These are phyloP conservation scores for Aleiodes testaceus DNA, from an alignment of 2,888 invertebrate genomes.

Conservation along the genomic window DNA sequence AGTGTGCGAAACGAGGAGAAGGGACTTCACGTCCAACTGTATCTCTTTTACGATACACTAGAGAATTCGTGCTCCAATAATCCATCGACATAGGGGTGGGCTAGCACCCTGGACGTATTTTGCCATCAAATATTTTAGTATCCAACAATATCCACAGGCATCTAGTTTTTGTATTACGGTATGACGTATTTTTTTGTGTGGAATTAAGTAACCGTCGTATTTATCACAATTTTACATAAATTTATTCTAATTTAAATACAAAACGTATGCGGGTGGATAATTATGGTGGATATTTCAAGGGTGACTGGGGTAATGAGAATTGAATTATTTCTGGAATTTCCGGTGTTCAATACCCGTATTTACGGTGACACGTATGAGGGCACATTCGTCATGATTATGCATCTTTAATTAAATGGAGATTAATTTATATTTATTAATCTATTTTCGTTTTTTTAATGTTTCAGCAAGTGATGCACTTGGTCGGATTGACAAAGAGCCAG, in stretches of 20 bases:
- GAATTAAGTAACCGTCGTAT: background rate
- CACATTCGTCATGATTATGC: background rate
- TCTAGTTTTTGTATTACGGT: background rate
- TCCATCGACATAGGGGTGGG: slow-evolving; percentile 52
- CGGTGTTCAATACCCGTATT: slow-evolving; percentile 3
- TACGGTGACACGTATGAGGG: slow-evolving; percentile 15
- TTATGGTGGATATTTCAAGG: background rate
- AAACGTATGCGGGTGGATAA: slow-evolving; percentile 8
- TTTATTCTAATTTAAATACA: too few relatives aligned
- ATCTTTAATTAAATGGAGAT: background rate
- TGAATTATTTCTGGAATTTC: background rate
- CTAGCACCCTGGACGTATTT: slow-evolving; percentile 43
- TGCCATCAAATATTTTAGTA: slow-evolving; percentile 53
- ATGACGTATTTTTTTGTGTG: background rate
- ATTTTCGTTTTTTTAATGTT: slow-evolving; percentile 67
- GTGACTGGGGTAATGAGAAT: background rate
- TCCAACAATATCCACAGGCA: slow-evolving; percentile 15
- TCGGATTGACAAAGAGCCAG: slow-evolving; percentile 84
- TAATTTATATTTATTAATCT: background rate
- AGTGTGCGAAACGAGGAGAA: slow-evolving; percentile 24
- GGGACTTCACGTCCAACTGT: slow-evolving; percentile 52
- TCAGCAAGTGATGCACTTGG: slow-evolving; percentile 77
- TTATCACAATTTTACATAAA: too few relatives aligned
- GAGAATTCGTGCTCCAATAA: slow-evolving; percentile 54
- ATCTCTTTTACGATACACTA: slow-evolving; percentile 54